Evolutionary conservation across 2,888 invertebrate genomes (phyloP).

Genomic region (Diabrotica balteata): DNA sequence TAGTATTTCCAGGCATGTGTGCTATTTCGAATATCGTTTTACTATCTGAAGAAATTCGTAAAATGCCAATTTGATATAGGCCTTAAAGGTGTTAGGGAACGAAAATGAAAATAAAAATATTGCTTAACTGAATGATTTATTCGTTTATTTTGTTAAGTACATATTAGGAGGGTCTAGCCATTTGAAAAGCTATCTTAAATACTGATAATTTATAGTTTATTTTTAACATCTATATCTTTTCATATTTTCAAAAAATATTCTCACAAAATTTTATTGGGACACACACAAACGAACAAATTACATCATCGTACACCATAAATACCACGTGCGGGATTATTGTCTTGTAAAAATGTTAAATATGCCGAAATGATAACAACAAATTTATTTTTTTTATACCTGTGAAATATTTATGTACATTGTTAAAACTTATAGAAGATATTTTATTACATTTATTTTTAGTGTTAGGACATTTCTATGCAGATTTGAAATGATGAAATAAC

Average conservation of each 20-base stretch:
- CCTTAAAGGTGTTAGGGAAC: background rate
- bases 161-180: constrained; percentile 62
- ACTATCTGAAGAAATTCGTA: no score
- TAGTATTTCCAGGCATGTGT: no score
- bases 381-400: background rate
- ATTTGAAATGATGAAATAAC: no score
- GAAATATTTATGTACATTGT: background rate
- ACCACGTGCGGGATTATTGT: constrained; percentile 34
- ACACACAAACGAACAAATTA: constrained; percentile 5
- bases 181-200: constrained; percentile 62
- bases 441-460: background rate
- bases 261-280: constrained; percentile 41
- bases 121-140: constrained; percentile 56
- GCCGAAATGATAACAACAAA: background rate
- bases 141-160: constrained; percentile 57
- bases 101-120: constrained; percentile 38
- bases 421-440: background rate
- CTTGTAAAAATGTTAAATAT: constrained; percentile 27
- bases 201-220: constrained; percentile 61
- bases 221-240: constrained; percentile 55
- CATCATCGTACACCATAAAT: no score
- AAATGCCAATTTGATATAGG: no score
- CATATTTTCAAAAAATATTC: constrained; percentile 46
- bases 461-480: background rate
- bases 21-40: no score